Evolutionary conservation across 2,888 invertebrate genomes (phyloP), one percentile per base, ranked within the genome.

Genomic region (Tetragonisca angustula): DNA sequence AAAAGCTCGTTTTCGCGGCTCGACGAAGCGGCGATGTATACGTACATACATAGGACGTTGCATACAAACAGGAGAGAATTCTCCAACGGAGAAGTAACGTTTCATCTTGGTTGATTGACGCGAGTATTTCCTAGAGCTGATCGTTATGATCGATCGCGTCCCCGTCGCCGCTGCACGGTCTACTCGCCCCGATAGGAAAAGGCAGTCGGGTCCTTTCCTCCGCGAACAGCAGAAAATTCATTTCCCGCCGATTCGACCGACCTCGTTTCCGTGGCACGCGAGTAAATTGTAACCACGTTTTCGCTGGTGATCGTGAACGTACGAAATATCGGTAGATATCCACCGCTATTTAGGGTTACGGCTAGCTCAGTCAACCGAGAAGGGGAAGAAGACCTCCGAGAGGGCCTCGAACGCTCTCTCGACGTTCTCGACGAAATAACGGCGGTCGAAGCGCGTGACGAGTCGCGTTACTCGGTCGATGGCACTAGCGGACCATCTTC

Each of bases 221-320:
- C 61, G 17, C 9, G 50, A 61, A 49, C 70, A 52, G 21, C 75
- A 49, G 82, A 69, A 76, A 79, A 79, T 84, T 83, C 82, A 78
- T 84, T 84, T 79, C 73, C 75, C 75, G 52, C 36, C 76, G 79
- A 73, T 82, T 84, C 72, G 52, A 17, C 11, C 74, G 73, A 75
- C 76, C 71, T 72, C 61, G 61, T 81, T 76, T 59, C 74, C 32
- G 27, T n/a, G 54, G 52, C 27, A 59, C 67, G 70, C 65, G 61
- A 81, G 62, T 74, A 70, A 82, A 79, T 79, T 75, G 70, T 67
- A 32, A 32, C 70, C 65, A 61, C 27, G 49, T 67, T 50, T 61
- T 50, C 52, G 36, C 21, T n/a, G 56, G 56, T 13, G 72, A 81
- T 72, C 72, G 27, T 21, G 4, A 15, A 32, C 43, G 24, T 21